phyloP scores from a whole-genome alignment of 2,797 vertebrate species.

The Mastacembelus armatus region DNA sequence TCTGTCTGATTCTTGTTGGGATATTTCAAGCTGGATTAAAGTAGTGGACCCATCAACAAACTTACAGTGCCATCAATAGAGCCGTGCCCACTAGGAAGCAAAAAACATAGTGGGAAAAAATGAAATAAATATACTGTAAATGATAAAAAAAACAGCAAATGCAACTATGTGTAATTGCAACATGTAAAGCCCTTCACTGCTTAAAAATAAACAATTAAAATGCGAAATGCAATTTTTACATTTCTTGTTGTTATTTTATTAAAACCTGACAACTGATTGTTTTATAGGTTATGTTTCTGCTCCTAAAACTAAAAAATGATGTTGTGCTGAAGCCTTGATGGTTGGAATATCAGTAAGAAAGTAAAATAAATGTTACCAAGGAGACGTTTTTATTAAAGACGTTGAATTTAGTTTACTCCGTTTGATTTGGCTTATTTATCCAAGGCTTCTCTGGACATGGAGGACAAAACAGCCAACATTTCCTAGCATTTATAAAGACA shows the following conservation, averaged over 20 bases:
- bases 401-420: conserved; percentile 1
- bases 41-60: neutral
- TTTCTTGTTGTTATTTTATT: neutral
- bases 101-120: neutral
- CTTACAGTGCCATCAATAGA: neutral
- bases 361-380: neutral
- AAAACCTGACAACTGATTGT: neutral
- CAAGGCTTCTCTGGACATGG: neutral
- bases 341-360: neutral
- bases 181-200: neutral
- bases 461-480: neutral
- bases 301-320: neutral
- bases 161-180: neutral
- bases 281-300: conserved; percentile 1
- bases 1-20: neutral
- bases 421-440: neutral
- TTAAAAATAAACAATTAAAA: conserved; percentile 24
- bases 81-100: neutral
- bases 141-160: no score
- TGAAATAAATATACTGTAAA: neutral
- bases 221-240: conserved; percentile 8
- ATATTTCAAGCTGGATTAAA: neutral
- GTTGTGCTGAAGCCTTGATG: conserved; percentile 1
- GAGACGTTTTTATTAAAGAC: no score
- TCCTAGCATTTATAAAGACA: neutral